Evolutionary conservation across 2,888 invertebrate genomes (phyloP), one percentile per base, ranked within the genome.

Genomic region (Lepidocyrtinus sp.): DNA sequence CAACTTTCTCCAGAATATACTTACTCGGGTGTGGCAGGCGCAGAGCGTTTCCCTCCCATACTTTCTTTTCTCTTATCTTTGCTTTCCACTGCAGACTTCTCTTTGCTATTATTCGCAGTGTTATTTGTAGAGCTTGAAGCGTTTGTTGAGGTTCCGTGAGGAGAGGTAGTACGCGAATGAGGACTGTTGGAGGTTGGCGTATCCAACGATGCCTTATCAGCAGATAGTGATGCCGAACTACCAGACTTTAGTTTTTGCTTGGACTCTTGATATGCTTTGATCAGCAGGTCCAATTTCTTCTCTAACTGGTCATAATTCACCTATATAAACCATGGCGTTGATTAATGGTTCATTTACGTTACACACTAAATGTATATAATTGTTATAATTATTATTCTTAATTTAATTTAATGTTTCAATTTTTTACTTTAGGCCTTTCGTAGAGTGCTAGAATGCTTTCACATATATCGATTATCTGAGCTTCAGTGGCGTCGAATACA

Each of bases 401-500:
- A n/a, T n/a, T n/a, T n/a, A n/a, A n/a, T n/a, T n/a, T n/a, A n/a
- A n/a, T n/a, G n/a, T n/a, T 12, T 45, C 15, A 45, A 45, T 45
- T 45, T 45, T 45, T 12, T 59, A 95, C 95, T 91, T 96, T 96
- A 1, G 93, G 90, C 72, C 97, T 91, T 77, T 92, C 93, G 88
- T 98, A 99, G 0, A 98, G 90, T 85, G 93, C 92, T 80, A 98
- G 90, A 83, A 98, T 96, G 62, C 93, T 91, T 64, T 92, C 89
- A 87, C 95, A 95, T 71, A 98, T 95, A 87, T 96, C 95, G 72
- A 93, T 91, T 1, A 99, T 94, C 84, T 95, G 93, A 27, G 92
- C 92, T 89, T 97, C 96, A 0, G 92, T 91, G 0, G 96, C 96
- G 87, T 94, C 93, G 88, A 98, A 98, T 1, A 98, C 90, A 0